These are phyloP conservation scores for Trichosurus vulpecula DNA, from an alignment of 2,797 vertebrate genomes.

Conservation along the genomic window DNA sequence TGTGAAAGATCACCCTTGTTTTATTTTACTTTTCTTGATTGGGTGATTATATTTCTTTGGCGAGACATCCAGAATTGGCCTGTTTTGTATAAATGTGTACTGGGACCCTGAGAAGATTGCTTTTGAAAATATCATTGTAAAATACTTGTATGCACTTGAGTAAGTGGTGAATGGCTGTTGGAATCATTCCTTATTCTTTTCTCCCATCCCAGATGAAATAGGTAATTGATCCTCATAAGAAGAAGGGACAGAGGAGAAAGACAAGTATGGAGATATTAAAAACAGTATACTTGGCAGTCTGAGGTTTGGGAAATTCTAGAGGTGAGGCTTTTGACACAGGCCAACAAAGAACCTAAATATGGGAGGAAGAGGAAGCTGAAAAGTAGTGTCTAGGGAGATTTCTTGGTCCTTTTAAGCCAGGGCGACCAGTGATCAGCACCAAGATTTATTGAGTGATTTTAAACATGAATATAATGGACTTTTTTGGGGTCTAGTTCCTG, in stretches of 20 bases:
- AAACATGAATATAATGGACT: neutral
- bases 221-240: neutral
- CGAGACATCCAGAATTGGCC: slow-evolving; percentile 69
- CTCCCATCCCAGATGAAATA: neutral
- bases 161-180: neutral
- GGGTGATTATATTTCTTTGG: slow-evolving; percentile 73
- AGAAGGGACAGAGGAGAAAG: neutral
- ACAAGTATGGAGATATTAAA: neutral
- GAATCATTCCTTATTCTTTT: neutral
- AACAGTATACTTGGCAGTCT: neutral
- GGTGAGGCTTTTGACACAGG: neutral
- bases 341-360: neutral
- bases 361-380: neutral
- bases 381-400: neutral
- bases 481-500: neutral
- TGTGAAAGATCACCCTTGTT: slow-evolving; percentile 78
- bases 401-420: neutral
- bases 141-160: neutral
- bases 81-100: neutral
- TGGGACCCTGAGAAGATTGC: neutral
- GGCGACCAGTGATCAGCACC: neutral
- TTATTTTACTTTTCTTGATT: slow-evolving; percentile 75
- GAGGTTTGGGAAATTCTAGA: neutral
- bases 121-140: neutral
- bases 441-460: neutral